phyloP scores from a whole-genome alignment of 2,113 vertebrate genomes.

The Chionodraco myersi region DNA sequence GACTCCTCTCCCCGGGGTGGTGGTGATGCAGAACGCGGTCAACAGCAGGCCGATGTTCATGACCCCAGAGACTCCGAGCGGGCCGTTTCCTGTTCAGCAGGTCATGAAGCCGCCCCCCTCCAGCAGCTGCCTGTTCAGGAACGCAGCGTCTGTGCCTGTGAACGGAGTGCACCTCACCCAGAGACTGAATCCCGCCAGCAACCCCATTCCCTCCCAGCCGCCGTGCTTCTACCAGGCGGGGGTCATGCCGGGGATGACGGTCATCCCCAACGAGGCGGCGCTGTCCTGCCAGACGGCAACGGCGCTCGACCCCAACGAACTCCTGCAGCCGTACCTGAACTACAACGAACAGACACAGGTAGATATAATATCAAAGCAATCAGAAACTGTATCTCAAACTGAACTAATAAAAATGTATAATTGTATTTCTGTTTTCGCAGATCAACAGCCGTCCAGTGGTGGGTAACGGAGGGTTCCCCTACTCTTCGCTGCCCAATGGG shows the following conservation, averaged over 20 bases:
- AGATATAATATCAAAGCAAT: neutral
- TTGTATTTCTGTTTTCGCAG: constrained; percentile 43
- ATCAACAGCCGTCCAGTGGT: constrained; percentile 65
- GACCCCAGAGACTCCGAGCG: constrained; percentile 29
- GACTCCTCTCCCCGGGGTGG: neutral
- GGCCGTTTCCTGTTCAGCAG: constrained; percentile 36
- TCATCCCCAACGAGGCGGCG: constrained; percentile 39
- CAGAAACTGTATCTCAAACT: too few species aligned
- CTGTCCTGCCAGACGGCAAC: constrained; percentile 28
- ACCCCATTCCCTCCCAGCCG: constrained; percentile 50
- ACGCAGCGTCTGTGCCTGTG: neutral
- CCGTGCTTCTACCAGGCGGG: constrained; percentile 60
- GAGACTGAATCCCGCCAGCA: constrained; percentile 13
- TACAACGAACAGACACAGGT: constrained; percentile 77
- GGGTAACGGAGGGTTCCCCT: constrained; percentile 55
- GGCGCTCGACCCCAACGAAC: constrained; percentile 37
- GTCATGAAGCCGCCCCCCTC: neutral
- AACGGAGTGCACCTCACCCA: constrained; percentile 33
- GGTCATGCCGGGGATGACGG: constrained; percentile 19
- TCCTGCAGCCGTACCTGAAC: constrained; percentile 51
- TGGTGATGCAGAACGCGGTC: constrained; percentile 1
- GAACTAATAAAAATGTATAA: too few species aligned
- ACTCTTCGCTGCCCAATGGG: constrained; percentile 59
- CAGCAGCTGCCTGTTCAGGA: constrained; percentile 66
- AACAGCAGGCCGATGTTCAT: constrained; percentile 26